Evolutionary conservation across 2,797 vertebrate genomes (phyloP).

Genomic region (Pteropus rufus): DNA sequence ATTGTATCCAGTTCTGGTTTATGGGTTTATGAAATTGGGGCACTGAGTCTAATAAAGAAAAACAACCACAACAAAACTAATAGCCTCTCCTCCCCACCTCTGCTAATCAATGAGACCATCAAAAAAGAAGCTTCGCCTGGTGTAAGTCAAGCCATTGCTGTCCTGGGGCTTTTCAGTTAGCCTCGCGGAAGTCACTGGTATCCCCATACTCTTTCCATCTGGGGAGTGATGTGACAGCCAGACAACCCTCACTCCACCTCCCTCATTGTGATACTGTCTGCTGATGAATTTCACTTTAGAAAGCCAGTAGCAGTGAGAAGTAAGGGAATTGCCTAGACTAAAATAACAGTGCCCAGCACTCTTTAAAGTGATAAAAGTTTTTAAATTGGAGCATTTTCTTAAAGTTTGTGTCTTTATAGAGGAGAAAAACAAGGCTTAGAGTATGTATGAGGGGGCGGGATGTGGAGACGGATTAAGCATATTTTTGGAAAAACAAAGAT

Average conservation of each 20-base stretch:
- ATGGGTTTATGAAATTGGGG: conserved; percentile 37
- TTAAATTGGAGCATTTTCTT: not conserved
- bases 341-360: not conserved
- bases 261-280: not conserved
- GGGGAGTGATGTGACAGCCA: not conserved
- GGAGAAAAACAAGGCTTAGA: not conserved
- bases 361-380: not conserved
- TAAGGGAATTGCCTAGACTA: not conserved
- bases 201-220: not conserved
- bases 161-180: not conserved
- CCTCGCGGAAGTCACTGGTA: not conserved
- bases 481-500: not conserved
- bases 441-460: not conserved
- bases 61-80: not conserved
- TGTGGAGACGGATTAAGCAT: not conserved
- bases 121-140: not conserved
- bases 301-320: not conserved
- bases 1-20: conserved; percentile 41
- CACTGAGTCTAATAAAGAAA: conserved; percentile 48
- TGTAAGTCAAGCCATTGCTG: not conserved
- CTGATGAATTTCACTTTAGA: conserved; percentile 20
- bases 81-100: not conserved
- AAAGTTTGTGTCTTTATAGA: not conserved
- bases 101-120: not conserved
- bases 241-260: not conserved